Evolutionary conservation across 2,113 vertebrate species (phyloP).

Genomic region (Daboia siamensis): DNA sequence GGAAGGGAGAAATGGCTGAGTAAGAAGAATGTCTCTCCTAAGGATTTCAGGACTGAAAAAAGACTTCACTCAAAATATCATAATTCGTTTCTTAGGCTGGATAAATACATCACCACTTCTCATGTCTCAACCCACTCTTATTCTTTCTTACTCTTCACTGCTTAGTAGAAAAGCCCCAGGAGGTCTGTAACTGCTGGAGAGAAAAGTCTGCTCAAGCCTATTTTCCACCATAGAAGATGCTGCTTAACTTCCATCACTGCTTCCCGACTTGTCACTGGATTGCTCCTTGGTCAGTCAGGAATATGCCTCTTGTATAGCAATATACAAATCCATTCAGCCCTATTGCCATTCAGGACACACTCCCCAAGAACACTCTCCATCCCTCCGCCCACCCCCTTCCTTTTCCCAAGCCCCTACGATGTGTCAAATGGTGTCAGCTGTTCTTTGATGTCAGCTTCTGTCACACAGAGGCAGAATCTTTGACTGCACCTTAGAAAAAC

Average conservation of each 20-base stretch:
- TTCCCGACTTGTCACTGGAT: background rate
- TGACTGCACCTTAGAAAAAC: background rate
- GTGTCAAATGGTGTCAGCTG: constrained; percentile 39
- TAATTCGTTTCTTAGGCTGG: background rate
- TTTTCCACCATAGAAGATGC: background rate
- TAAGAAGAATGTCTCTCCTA: background rate
- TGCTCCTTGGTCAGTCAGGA: background rate
- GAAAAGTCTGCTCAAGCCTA: background rate
- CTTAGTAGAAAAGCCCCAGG: background rate
- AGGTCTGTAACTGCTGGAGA: background rate
- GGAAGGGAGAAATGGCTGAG: background rate
- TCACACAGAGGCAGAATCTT: constrained; percentile 10
- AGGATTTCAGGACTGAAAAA: background rate
- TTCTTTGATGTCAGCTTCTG: constrained; percentile 49
- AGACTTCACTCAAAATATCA: background rate
- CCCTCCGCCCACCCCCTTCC: background rate
- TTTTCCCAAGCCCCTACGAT: background rate
- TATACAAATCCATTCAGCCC: background rate
- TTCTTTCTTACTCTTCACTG: background rate
- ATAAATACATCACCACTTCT: background rate
- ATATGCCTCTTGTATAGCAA: background rate
- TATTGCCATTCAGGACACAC: background rate
- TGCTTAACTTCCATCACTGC: background rate
- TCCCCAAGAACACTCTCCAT: background rate
- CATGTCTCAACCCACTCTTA: background rate